Base-by-base conservation (phyloP, 2,888 invertebrate species). In the Oligia latruncula region DNA sequence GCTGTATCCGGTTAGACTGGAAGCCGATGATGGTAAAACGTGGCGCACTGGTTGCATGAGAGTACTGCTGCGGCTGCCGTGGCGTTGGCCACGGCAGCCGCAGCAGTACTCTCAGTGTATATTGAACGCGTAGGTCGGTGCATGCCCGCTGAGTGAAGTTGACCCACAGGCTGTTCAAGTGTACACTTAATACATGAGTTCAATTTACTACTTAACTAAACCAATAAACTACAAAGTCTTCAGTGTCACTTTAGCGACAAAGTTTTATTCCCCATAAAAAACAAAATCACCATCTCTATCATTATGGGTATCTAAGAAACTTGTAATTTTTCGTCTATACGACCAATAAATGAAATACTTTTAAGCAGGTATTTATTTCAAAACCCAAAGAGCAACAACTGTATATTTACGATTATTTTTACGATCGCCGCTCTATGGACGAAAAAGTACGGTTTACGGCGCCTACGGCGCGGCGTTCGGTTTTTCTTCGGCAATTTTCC, bases 371-470 rank as follows among this genome's bases (percentile, higher is more conserved):
- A 89, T 90, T 90, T 87, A 89, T 89, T 88, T 80, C 86, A 82
- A 86, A 87, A 89, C 74, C 81, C 70, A 86, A 88, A 87, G 71
- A 90, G 80, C 76, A 77, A 70, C 65, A 89, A 88, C 90, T 87
- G 89, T 92, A 85, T 71, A 82, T 91, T 92, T 89, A 92, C 88
- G 92, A 87, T 78, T 83, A 66, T 87, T 90, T 92, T 92, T 92
- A 92, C 84, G 88, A 89, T 78, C 81, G 76, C 84, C 81, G 80
- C 81, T 88, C 83, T 77, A 72, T 83, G 35, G 75, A 79, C 71
- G 78, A 88, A 87, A 90, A 86, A 65, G 84, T 82, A 82, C 62
- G 73, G 29, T 71, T 81, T 68, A 81, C 52, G 49, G 60, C 71
- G 60, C 6, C 49, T 2, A 46, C 29, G n/a, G 3, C 23, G 17